Evolutionary conservation across 2,113 vertebrate species (phyloP).

Genomic region (Corydoras sp.): DNA sequence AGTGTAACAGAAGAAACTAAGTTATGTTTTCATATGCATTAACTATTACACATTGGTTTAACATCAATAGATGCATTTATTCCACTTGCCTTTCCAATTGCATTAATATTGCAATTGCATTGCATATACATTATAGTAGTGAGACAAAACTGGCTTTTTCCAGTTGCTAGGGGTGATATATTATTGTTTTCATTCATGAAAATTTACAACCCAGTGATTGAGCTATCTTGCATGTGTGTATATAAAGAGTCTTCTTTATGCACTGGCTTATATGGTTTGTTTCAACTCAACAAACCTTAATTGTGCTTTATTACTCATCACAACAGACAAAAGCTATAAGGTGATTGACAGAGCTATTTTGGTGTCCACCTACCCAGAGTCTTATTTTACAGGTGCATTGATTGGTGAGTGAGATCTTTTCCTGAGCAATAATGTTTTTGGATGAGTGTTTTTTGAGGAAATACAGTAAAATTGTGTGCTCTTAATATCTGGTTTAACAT

Average conservation of each 20-base stretch:
- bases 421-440: too few relatives aligned
- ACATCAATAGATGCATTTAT: constrained; percentile 3
- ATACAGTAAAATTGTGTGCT: too few relatives aligned
- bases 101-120: too few relatives aligned
- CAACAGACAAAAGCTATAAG: constrained; percentile 43
- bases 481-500: constrained; percentile 13
- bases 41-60: neutral
- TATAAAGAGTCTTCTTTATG: constrained; percentile 13
- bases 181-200: too few relatives aligned
- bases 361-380: constrained; percentile 19
- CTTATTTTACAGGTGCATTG: constrained; percentile 23
- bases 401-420: neutral
- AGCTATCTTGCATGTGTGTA: neutral
- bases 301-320: constrained; percentile 47
- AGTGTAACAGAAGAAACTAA: neutral
- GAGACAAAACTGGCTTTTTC: too few relatives aligned
- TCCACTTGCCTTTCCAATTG: too few relatives aligned
- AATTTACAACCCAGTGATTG: neutral
- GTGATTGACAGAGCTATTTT: constrained; percentile 47
- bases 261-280: constrained; percentile 34
- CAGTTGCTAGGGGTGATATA: too few relatives aligned
- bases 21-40: neutral
- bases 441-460: too few relatives aligned
- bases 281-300: constrained; percentile 12
- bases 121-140: too few relatives aligned